phyloP scores from a whole-genome alignment of 2,113 vertebrate genomes.

The Centrocercus urophasianus region DNA sequence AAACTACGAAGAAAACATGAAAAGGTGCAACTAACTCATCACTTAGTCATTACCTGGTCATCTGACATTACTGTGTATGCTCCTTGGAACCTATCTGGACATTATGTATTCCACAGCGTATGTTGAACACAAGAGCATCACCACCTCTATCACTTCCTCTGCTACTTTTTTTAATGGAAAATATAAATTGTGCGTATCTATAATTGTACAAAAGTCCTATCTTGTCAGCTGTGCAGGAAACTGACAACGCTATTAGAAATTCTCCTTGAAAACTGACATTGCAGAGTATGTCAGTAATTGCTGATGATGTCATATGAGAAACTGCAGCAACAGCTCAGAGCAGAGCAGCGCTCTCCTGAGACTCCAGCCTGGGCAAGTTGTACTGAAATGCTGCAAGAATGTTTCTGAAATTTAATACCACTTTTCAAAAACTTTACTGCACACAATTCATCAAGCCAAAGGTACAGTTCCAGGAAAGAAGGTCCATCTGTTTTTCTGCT shows the following conservation, averaged over 20 bases:
- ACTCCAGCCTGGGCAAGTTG: neutral
- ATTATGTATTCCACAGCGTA: neutral
- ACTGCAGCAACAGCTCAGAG: constrained; percentile 40
- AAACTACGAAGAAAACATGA: neutral
- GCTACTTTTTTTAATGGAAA: neutral
- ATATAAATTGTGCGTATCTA: neutral
- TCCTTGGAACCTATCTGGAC: neutral
- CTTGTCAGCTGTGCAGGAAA: neutral
- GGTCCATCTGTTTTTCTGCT: constrained; percentile 41
- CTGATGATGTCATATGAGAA: constrained; percentile 57
- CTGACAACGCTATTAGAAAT: constrained; percentile 18
- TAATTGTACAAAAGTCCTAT: neutral
- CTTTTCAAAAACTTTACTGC: constrained; percentile 40
- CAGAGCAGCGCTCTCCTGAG: neutral
- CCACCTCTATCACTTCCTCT: neutral
- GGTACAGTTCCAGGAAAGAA: constrained; percentile 37
- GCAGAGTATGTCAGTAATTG: constrained; percentile 26
- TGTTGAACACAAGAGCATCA: neutral
- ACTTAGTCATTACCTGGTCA: neutral
- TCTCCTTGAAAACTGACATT: constrained; percentile 41
- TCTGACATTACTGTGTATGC: neutral
- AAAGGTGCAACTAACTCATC: neutral
- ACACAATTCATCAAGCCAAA: constrained; percentile 49
- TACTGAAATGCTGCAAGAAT: constrained; percentile 16
- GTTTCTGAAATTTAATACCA: constrained; percentile 43